Base-by-base conservation (phyloP, 2,113 vertebrate genomes). In the Brachionichthys hirsutus region DNA sequence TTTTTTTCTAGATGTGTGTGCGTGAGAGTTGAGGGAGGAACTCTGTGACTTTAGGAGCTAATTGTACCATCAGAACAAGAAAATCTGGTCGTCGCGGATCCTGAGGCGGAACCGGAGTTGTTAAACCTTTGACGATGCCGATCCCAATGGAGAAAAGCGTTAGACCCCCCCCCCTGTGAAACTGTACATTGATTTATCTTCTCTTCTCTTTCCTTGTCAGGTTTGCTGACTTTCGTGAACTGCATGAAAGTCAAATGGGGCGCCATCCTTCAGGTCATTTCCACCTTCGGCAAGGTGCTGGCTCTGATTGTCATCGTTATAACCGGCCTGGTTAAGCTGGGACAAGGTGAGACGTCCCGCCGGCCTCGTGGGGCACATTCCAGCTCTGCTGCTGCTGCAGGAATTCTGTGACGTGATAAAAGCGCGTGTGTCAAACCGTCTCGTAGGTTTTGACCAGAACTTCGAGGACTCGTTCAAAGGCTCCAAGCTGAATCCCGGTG, bases 201-300 rank as follows among this genome's bases (percentile, higher is more conserved):
- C 36, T 40, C 9, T 44, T 52, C 51, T 42, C 11, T 34, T 17
- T 59, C 40, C 53, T 46, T 3, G 10, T 16, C 63, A 93, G 92
- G 80, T 71, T 57, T 92, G 30, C 69, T 93, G 74, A 93, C 92
- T 2, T 70, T n/a, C 63, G 89, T 93, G 34, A 93, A 93, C 80
- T 90, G 88, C 53, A 87, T 91, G 90, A 93, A 91, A 67, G 92
- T 93, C 41, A 93, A 92, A 72, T 92, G 90, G 92, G 92, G 92
- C 0, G 90, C 92, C 16, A 85, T 89, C 57, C 89, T 93, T 34
- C 92, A 93, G 82, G 92, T 93, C 46, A 30, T 90, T 71, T 91
- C 91, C 57, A 93, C 92, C 1, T 78, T 93, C 42, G 92, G 91
- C 34, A 93, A 93, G 75, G 89, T 93, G 17, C 62, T 92, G 2